A percentile compares a stretch with the other conserved stretches of the same genome.
These are phyloP conservation scores for Philereme transversata DNA, from an alignment of 2,888 invertebrate genomes.

Conservation along the genomic window DNA sequence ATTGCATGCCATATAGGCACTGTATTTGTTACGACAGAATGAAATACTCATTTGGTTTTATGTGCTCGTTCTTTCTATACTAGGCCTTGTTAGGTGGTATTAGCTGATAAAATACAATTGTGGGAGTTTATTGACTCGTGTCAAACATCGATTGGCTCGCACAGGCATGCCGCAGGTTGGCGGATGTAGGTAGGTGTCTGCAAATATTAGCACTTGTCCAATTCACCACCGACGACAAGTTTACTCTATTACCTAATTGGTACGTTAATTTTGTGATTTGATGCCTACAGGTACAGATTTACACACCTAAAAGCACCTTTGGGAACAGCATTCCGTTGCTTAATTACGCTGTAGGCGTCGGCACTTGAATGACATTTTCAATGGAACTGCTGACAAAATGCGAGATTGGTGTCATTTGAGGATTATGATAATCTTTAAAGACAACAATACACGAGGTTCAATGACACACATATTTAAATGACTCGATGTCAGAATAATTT, in stretches of 20 bases:
- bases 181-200: constrained; percentile 79
- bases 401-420: constrained; percentile 48
- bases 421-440: constrained; percentile 50
- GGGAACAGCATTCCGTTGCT: constrained; percentile 52
- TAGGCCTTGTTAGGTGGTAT: constrained; percentile 21
- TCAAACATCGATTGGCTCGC: constrained; percentile 41
- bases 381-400: constrained; percentile 52
- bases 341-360: constrained; percentile 57
- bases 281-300: constrained; percentile 44
- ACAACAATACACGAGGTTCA: constrained; percentile 61
- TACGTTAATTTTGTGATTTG: constrained; percentile 52
- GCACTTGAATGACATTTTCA: constrained; percentile 55
- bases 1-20: constrained; percentile 11
- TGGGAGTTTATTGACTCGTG: constrained; percentile 73
- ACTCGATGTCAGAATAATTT: constrained; percentile 55
- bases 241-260: constrained; percentile 71
- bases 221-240: constrained; percentile 62
- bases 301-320: constrained; percentile 56
- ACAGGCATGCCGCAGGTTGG: constrained; percentile 65
- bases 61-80: constrained; percentile 23
- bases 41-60: constrained; percentile 20
- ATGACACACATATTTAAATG: constrained; percentile 55
- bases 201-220: constrained; percentile 79
- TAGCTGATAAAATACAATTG: constrained; percentile 37
- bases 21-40: constrained; percentile 19